Evolutionary conservation across 2,797 vertebrate genomes (phyloP), one percentile per base, ranked within the genome.

Genomic region (Manis crassicaudata): DNA sequence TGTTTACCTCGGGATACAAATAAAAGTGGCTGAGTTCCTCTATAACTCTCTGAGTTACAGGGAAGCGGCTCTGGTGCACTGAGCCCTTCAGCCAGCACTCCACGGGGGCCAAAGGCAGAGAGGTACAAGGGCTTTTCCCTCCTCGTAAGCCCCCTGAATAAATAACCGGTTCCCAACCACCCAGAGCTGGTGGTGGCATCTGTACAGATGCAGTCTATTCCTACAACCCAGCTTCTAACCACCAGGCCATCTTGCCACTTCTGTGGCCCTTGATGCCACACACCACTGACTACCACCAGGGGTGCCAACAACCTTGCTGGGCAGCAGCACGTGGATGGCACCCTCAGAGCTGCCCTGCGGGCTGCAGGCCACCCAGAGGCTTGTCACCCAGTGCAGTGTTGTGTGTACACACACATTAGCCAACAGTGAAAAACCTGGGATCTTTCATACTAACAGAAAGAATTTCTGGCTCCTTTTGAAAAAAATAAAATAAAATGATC

Each of bases 371-470:
- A 4, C 29, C 6, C 46, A 3, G 52, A 25, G 14, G 75, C 7
- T 0, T 29, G 6, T 7, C 23, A 7, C 3, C 6, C 6, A 50
- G 67, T 16, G 16, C 6, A 0, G 56, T 2, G 6, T 2, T 5
- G 1, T 3, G 11, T 52, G 40, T 4, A 7, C 9, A 25, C 27
- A 25, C 0, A 4, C 0, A 0, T 10, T 11, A 80, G 54, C 18
- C 29, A 67, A 62, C 5, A 4, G 0, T 79, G 46, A n/a, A 58
- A 63, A 72, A 35, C 54, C 43, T 1, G 5, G 16, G 12, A 63
- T 9, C 5, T n/a, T 80, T 62, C 11, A 17, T 10, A 58, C 1
- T 16, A 67, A 70, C 32, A 46, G 76, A 70, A 62, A 46, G 12
- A 88, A 80, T 5, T 46, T 87, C 77, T 27, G 43, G 40, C 12